phyloP scores from a whole-genome alignment of 2,888 invertebrate species.

The Nomada fabriciana region DNA sequence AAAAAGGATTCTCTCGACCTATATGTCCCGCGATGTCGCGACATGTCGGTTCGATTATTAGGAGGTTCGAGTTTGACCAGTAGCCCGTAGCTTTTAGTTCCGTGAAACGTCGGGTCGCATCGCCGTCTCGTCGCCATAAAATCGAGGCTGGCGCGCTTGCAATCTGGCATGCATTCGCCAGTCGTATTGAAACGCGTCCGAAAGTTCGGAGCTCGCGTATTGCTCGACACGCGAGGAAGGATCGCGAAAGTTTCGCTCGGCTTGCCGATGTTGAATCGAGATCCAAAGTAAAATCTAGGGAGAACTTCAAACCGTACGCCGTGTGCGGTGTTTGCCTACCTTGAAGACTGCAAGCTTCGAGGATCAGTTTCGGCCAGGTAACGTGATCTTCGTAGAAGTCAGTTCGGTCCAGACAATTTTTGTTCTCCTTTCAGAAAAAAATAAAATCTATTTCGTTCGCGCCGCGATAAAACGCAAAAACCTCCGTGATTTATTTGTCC shows the following conservation, averaged over 20 bases:
- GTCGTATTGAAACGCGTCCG: conserved; percentile 4
- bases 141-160: conserved; percentile 18
- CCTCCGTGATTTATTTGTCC: too few relatives aligned
- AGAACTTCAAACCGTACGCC: conserved; percentile 7
- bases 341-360: not conserved
- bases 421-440: not conserved
- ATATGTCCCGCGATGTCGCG: not conserved
- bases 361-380: conserved; percentile 7
- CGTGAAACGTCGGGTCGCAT: conserved; percentile 17
- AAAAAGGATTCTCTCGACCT: not conserved
- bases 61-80: conserved; percentile 24
- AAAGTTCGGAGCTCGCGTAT: conserved; percentile 26
- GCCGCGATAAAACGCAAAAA: too few relatives aligned
- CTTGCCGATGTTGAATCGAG: conserved; percentile 4
- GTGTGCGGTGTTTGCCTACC: not conserved
- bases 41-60: conserved; percentile 40
- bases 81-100: not conserved
- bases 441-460: too few relatives aligned
- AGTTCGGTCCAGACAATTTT: not conserved
- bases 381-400: too few relatives aligned
- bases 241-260: conserved; percentile 36
- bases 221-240: conserved; percentile 23
- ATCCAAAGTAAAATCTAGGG: not conserved
- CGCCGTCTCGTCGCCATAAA: conserved; percentile 25
- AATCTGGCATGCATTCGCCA: conserved; percentile 40